These are phyloP conservation scores for Steinernema khuongi DNA, from an alignment of 1,140 invertebrate genomes.

Conservation along the genomic window DNA sequence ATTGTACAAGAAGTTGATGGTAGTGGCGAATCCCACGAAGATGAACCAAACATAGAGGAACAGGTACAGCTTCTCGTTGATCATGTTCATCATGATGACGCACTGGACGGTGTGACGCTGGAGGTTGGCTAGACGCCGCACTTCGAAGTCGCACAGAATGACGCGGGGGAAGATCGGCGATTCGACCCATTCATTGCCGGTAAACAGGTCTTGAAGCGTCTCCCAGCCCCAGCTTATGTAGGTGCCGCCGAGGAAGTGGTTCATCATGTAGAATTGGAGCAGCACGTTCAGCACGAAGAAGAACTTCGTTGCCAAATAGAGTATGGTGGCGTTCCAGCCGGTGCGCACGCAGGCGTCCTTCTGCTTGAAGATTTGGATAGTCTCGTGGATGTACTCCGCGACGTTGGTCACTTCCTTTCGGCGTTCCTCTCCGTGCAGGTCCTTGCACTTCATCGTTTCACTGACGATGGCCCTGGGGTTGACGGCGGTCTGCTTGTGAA, in stretches of 20 bases:
- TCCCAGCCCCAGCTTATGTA: constrained; percentile 61
- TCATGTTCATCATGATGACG: constrained; percentile 58
- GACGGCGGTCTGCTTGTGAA: constrained; percentile 56
- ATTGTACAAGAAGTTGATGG: constrained; percentile 55
- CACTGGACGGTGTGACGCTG: constrained; percentile 52
- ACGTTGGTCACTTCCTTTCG: constrained; percentile 47
- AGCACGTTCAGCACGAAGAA: constrained; percentile 62
- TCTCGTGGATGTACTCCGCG: constrained; percentile 50
- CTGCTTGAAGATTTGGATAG: constrained; percentile 41
- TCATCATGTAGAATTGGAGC: constrained; percentile 62
- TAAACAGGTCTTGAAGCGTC: constrained; percentile 31
- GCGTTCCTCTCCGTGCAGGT: constrained; percentile 36
- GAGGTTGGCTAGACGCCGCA: constrained; percentile 41
- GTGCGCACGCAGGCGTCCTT: constrained; percentile 30
- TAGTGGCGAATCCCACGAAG: constrained; percentile 42
- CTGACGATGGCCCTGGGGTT: constrained; percentile 43
- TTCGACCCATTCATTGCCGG: constrained; percentile 39
- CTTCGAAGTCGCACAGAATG: constrained; percentile 34
- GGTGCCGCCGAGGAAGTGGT: constrained; percentile 62
- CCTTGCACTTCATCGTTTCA: constrained; percentile 34
- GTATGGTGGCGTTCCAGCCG: constrained; percentile 58
- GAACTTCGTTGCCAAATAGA: constrained; percentile 62
- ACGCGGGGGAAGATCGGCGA: constrained; percentile 30
- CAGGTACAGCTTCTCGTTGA: constrained; percentile 55
- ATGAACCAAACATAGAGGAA: constrained; percentile 56